A percentile compares a stretch with the other conserved stretches of the same genome.
These are phyloP conservation scores for Scaptomyza hsui DNA, from an alignment of 1,140 invertebrate genomes.

Conservation along the genomic window DNA sequence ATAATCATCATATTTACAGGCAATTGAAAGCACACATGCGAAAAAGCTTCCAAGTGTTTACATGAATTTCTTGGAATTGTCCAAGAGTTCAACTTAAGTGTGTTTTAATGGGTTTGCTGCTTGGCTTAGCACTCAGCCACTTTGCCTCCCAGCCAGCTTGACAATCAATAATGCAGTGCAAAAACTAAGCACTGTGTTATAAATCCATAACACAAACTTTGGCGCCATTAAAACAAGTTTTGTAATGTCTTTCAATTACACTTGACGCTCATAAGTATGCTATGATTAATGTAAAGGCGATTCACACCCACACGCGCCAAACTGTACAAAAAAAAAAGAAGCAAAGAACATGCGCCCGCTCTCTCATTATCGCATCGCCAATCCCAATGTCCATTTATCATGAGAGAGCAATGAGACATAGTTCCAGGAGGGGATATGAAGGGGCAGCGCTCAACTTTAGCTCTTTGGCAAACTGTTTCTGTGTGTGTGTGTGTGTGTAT, in stretches of 20 bases:
- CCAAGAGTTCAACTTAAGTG: conserved; percentile 3
- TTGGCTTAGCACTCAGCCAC: background rate
- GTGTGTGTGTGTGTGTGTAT: conserved; percentile 18
- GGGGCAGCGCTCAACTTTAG: conserved; percentile 26
- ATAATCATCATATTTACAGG: background rate
- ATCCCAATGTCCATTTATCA: conserved; percentile 72
- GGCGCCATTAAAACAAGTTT: conserved; percentile 76
- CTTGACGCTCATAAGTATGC: conserved; percentile 80
- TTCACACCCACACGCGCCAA: conserved; percentile 19
- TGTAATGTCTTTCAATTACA: conserved; percentile 80
- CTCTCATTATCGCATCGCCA: conserved; percentile 62
- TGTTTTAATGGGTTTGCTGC: conserved; percentile 12
- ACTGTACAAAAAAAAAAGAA: background rate
- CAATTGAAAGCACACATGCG: no score
- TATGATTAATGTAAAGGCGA: conserved; percentile 79
- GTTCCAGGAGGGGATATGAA: background rate
- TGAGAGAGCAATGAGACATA: conserved; percentile 57
- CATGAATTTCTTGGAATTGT: background rate
- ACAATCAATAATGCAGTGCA: conserved; percentile 55
- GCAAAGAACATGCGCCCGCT: conserved; percentile 35
- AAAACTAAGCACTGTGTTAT: conserved; percentile 38
- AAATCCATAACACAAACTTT: conserved; percentile 72
- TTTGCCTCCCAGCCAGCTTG: conserved; percentile 1
- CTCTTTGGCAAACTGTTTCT: conserved; percentile 57
- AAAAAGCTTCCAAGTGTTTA: conserved; percentile 1